Evolutionary conservation across 2,888 invertebrate species (phyloP), one percentile per base, ranked within the genome.

Genomic region (Coenonympha glycerion): DNA sequence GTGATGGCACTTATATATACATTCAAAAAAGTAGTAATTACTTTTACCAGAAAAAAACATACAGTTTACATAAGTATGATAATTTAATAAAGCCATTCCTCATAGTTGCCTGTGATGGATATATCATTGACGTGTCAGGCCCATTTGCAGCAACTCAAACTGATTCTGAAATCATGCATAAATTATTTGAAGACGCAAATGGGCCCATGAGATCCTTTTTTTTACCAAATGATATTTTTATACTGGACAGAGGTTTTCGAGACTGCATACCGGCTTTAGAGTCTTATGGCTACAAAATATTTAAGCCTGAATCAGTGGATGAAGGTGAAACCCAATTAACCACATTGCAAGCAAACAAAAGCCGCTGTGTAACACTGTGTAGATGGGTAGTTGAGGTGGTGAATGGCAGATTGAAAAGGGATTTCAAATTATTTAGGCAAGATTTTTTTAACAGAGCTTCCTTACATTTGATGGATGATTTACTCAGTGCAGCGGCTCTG

Each of bases 331-430:
- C 22, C 2, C 8, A 22, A 26, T 9, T 26, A 11, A 26, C 26
- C 6, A 28, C 36, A n/a, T 13, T 28, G 42, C 26, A 36, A 28
- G 49, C 49, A 9, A 49, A 48, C 19, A 41, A 33, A 34, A 33
- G 24, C 13, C 30, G 48, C 16, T 41, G n/a, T n/a, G n/a, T n/a
- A n/a, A n/a, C n/a, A n/a, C n/a, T n/a, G n/a, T n/a, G n/a, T n/a
- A n/a, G n/a, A 13, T 45, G 34, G 34, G 28, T 46, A 13, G 26
- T 36, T 15, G 46, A 36, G 33, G 46, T 52, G 6, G 48, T 56
- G 2, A 56, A 56, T 30, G 52, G 50, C 6, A 42, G 52, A 6
- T 45, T 56, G 11, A 56, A 56, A 42, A 33, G 55, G 6, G 52
- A 52, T 49, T 56, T 49, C 42, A 47, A 47, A 45, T 13, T 46